Percentiles rank a stretch among this genome's conserved stretches.
These are phyloP conservation scores for Glaucomys volans DNA, from an alignment of 2,113 vertebrate genomes.

Conservation along the genomic window DNA sequence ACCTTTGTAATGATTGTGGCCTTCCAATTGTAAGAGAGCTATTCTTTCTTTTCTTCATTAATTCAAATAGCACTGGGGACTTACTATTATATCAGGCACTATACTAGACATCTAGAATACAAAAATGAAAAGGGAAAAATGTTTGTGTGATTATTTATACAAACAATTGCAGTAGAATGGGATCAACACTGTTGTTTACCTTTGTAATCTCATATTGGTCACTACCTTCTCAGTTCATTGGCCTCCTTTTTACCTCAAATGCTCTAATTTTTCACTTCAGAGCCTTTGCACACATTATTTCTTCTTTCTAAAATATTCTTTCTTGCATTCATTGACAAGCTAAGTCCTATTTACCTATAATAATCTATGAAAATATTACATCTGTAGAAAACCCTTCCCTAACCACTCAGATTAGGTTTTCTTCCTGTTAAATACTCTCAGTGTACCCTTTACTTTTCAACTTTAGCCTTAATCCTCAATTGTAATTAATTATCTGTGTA, in stretches of 20 bases:
- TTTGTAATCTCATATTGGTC: not conserved
- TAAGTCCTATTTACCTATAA: not conserved
- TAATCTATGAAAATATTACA: not conserved
- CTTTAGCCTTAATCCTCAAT: not conserved
- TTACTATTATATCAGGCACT: not conserved
- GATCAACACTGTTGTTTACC: not conserved
- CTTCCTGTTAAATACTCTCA: not conserved
- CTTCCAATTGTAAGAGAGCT: not conserved
- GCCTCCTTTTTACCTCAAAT: not conserved
- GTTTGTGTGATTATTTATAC: not conserved
- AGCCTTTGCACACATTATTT: not conserved
- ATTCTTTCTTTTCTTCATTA: constrained; percentile 25
- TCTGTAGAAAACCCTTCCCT: not conserved
- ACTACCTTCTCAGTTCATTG: not conserved
- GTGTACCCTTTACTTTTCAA: not conserved
- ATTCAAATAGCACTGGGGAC: constrained; percentile 18
- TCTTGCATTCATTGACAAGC: not conserved
- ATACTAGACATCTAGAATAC: not conserved
- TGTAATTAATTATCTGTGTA: not conserved
- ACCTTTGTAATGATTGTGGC: not conserved
- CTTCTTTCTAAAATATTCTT: not conserved
- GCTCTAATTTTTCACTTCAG: not conserved
- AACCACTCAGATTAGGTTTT: not conserved
- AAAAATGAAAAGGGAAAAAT: not conserved
- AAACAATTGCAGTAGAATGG: not conserved